Evolutionary conservation across 1,140 invertebrate species (phyloP).

Genomic region (Euwallacea similis): DNA sequence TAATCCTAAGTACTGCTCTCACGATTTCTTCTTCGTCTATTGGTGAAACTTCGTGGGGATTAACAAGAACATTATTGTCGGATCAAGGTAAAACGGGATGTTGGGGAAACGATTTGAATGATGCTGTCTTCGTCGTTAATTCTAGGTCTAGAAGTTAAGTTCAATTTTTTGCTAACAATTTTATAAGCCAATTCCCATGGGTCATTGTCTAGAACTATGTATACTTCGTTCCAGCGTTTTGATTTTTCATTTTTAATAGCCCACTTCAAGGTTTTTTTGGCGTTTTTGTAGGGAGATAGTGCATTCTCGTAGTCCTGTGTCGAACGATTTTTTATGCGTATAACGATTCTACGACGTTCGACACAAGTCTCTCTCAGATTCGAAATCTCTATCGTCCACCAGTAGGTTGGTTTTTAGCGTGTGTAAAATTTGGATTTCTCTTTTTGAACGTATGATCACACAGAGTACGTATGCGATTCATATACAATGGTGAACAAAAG

Average conservation of each 20-base stretch:
- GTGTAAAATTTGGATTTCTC: not conserved
- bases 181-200: not conserved
- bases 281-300: not conserved
- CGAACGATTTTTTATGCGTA: not conserved
- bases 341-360: not conserved
- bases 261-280: not conserved
- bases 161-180: not conserved
- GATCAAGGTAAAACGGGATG: not conserved
- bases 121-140: not conserved
- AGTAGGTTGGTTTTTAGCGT: not conserved
- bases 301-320: not conserved
- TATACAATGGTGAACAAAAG: too few relatives aligned
- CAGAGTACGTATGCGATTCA: not conserved
- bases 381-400: not conserved
- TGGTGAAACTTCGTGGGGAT: not conserved
- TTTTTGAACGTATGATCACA: not conserved
- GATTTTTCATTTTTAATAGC: not conserved
- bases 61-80: not conserved
- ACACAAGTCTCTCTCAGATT: not conserved
- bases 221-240: not conserved
- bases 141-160: not conserved
- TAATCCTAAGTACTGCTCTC: not conserved
- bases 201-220: not conserved
- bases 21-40: not conserved
- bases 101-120: not conserved